A percentile compares a stretch with the other conserved stretches of the same genome.
These are phyloP conservation scores for Lochmaea crataegi DNA, from an alignment of 2,888 invertebrate species.

Conservation along the genomic window DNA sequence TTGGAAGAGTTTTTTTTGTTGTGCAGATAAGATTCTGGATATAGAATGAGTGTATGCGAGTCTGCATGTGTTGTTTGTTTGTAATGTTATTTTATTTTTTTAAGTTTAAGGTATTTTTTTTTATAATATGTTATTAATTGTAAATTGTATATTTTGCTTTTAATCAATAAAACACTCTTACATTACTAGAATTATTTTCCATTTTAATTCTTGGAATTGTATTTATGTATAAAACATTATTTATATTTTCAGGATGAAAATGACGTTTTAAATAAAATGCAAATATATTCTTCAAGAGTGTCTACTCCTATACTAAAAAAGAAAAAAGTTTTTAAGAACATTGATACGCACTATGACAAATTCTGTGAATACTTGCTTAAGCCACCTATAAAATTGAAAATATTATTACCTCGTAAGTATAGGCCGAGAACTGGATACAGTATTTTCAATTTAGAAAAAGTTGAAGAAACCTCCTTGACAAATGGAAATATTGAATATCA, in stretches of 20 bases:
- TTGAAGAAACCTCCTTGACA: background rate
- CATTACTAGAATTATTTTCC: too few species aligned
- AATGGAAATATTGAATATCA: background rate
- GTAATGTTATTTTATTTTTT: too few species aligned
- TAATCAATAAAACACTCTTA: too few species aligned
- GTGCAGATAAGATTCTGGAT: too few species aligned
- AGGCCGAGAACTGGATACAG: conserved; percentile 1
- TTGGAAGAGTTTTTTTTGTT: too few species aligned
- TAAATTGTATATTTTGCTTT: too few species aligned
- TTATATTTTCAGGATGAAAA: background rate
- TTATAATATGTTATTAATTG: too few species aligned
- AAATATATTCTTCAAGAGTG: background rate
- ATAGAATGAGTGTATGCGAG: too few species aligned
- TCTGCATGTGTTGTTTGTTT: too few species aligned
- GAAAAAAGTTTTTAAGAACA: background rate
- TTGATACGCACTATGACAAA: conserved; percentile 15
- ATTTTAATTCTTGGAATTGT: too few species aligned
- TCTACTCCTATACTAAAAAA: conserved; percentile 10
- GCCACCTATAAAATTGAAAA: background rate
- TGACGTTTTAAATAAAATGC: background rate
- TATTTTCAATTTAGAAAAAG: background rate
- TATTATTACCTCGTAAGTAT: background rate
- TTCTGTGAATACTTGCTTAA: conserved; percentile 11
- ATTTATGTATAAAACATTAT: background rate
- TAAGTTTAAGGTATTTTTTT: too few species aligned